Conservation (phyloP, 2,888 invertebrate genomes). For the Trichopoda pennipes region DNA sequence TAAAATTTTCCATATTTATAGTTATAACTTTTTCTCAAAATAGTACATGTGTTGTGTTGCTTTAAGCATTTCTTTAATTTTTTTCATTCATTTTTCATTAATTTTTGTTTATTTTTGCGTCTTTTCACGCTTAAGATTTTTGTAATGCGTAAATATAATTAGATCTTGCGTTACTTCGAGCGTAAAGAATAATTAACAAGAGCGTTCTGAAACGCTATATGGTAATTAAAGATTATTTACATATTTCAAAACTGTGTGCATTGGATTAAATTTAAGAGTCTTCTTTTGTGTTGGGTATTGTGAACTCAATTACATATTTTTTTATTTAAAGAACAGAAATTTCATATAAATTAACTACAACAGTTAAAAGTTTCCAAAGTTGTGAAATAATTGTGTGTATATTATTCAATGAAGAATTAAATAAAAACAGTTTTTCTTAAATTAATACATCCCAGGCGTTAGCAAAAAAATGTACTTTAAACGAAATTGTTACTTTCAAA, state of each 20-base stretch:
- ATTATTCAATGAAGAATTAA: too few species aligned
- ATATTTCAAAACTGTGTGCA: slow-evolving; percentile 45
- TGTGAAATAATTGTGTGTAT: too few species aligned
- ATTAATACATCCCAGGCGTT: too few species aligned
- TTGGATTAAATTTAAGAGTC: slow-evolving; percentile 3
- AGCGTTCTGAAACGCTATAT: slow-evolving; percentile 14
- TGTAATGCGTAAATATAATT: slow-evolving; percentile 54
- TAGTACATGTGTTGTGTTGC: too few species aligned
- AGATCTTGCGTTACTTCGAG: slow-evolving; percentile 37
- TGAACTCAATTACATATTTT: neutral
- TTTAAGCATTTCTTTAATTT: too few species aligned
- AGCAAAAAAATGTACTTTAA: too few species aligned
- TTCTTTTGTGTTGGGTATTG: neutral
- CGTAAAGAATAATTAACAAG: slow-evolving; percentile 47
- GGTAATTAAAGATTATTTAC: slow-evolving; percentile 36
- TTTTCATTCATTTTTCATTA: too few species aligned
- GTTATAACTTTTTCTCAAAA: too few species aligned
- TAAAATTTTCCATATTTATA: too few species aligned
- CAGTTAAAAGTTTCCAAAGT: neutral
- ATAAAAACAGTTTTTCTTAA: too few species aligned
- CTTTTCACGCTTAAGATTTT: neutral
- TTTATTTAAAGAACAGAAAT: slow-evolving; percentile 1
- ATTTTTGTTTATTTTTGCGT: neutral
- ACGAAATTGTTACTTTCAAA: too few species aligned
- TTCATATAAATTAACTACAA: slow-evolving; percentile 15